Percentiles rank a stretch among this genome's conserved stretches.
Conservation (phyloP, 2,797 vertebrate genomes). For the Cossypha dichroa region DNA sequence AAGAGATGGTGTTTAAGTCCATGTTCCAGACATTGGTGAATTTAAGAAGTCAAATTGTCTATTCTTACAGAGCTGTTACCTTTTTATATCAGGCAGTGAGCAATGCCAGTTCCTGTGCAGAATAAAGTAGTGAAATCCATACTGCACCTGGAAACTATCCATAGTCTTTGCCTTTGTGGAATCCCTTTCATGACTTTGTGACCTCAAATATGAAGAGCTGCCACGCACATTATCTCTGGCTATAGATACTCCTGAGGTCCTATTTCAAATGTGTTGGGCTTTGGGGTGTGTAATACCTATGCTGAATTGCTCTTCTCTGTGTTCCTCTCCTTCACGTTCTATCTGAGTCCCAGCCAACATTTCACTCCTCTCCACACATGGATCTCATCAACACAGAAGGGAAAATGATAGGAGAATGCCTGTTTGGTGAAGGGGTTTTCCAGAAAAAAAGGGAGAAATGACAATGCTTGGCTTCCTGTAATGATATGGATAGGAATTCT, state of each 20-base stretch:
- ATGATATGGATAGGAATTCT: neutral
- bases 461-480: neutral
- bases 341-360: neutral
- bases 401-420: neutral
- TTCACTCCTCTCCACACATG: neutral
- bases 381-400: neutral
- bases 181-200: neutral
- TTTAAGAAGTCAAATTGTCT: neutral
- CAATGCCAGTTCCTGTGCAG: neutral
- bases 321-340: neutral
- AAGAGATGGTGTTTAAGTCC: neutral
- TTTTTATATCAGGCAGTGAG: neutral
- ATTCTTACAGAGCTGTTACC: neutral
- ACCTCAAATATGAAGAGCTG: neutral
- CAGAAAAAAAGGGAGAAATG: neutral
- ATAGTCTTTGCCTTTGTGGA: neutral
- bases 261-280: neutral
- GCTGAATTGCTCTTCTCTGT: neutral
- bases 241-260: neutral
- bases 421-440: neutral
- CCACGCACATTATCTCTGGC: neutral
- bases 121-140: neutral
- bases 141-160: neutral
- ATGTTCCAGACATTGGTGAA: neutral
- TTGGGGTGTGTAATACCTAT: neutral